phyloP scores from a whole-genome alignment of 2,113 vertebrate species.

The Sinocyclocheilus anshuiensis region DNA sequence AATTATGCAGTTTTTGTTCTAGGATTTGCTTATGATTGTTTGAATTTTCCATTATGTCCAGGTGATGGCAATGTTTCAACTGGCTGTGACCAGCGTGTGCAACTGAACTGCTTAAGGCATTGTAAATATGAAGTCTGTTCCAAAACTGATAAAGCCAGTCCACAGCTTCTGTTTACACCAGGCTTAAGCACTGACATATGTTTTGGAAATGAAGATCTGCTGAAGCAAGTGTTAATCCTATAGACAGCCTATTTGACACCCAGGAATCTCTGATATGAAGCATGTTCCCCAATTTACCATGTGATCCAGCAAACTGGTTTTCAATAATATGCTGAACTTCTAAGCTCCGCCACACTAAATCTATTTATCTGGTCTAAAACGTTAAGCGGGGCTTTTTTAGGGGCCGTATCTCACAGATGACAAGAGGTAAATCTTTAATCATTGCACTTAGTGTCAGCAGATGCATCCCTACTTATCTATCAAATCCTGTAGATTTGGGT shows the following conservation, averaged over 20 bases:
- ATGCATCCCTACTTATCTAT: slow-evolving; percentile 63
- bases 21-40: neutral
- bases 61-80: slow-evolving; percentile 54
- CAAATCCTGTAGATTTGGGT: slow-evolving; percentile 66
- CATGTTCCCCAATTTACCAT: slow-evolving; percentile 56
- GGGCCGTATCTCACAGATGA: slow-evolving; percentile 61
- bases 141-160: slow-evolving; percentile 73
- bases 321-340: slow-evolving; percentile 65
- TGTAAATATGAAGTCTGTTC: slow-evolving; percentile 66
- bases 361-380: slow-evolving; percentile 73
- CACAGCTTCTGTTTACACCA: slow-evolving; percentile 72
- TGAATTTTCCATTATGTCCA: slow-evolving; percentile 52
- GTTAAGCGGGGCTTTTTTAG: slow-evolving; percentile 68
- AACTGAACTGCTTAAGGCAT: slow-evolving; percentile 63
- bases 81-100: slow-evolving; percentile 58
- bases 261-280: slow-evolving; percentile 70
- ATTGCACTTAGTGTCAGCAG: slow-evolving; percentile 64
- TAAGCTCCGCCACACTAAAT: slow-evolving; percentile 69
- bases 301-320: slow-evolving; percentile 70
- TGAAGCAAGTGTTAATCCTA: slow-evolving; percentile 72
- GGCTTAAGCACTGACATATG: slow-evolving; percentile 75
- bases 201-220: slow-evolving; percentile 75
- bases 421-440: slow-evolving; percentile 66
- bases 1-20: neutral
- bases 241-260: slow-evolving; percentile 71